These are phyloP conservation scores for Dinoponera quadriceps DNA, from an alignment of 1,140 invertebrate genomes.

Conservation along the genomic window DNA sequence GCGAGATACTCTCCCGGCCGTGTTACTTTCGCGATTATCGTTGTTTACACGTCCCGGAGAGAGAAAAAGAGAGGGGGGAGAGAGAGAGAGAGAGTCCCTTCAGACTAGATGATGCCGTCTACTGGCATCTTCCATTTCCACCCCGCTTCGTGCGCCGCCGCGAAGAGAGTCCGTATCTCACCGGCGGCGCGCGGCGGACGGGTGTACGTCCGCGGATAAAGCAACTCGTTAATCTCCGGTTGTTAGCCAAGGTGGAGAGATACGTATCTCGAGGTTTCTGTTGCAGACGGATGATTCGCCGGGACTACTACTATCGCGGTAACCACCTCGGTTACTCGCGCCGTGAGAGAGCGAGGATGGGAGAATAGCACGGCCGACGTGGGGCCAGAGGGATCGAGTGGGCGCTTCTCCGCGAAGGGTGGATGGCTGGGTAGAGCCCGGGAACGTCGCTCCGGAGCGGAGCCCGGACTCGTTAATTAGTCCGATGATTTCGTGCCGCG, in stretches of 20 bases:
- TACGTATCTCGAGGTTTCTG: slow-evolving; percentile 83
- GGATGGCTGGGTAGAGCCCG: background rate
- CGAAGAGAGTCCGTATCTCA: slow-evolving; percentile 43
- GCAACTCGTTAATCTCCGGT: slow-evolving; percentile 84
- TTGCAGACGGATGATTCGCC: slow-evolving; percentile 83
- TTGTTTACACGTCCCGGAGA: too few relatives aligned
- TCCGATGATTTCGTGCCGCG: background rate
- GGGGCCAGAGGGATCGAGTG: background rate
- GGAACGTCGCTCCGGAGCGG: slow-evolving; percentile 1
- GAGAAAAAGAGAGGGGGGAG: too few relatives aligned
- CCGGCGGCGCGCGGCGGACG: slow-evolving; percentile 33
- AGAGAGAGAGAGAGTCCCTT: background rate
- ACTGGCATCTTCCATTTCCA: slow-evolving; percentile 32
- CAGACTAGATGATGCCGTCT: slow-evolving; percentile 37
- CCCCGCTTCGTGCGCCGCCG: background rate
- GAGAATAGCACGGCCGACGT: background rate
- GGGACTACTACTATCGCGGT: slow-evolving; percentile 62
- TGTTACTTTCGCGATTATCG: too few relatives aligned
- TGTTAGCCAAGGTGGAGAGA: slow-evolving; percentile 81
- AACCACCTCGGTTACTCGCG: slow-evolving; percentile 31
- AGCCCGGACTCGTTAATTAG: slow-evolving; percentile 24
- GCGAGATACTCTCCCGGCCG: too few relatives aligned
- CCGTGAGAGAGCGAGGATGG: slow-evolving; percentile 46
- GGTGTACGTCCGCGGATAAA: slow-evolving; percentile 77
- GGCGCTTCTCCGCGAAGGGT: background rate